Evolutionary conservation across 2,797 vertebrate species (phyloP).

Genomic region (Tragopan temminckii): DNA sequence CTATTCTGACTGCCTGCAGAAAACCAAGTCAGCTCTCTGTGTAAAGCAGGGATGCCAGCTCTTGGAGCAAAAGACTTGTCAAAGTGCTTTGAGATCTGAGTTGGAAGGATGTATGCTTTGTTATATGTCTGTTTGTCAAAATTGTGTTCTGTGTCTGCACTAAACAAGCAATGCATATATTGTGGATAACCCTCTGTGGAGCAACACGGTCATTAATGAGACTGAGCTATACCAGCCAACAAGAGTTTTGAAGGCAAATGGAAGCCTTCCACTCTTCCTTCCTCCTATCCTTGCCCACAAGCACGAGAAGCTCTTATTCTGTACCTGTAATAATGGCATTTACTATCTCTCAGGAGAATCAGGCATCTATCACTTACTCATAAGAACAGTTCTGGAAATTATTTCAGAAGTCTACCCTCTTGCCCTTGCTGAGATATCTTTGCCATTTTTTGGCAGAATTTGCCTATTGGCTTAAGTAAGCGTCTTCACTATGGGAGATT

Average conservation of each 20-base stretch:
- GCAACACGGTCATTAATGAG: neutral
- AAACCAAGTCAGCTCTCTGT: neutral
- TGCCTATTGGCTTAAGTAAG: neutral
- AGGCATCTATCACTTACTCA: neutral
- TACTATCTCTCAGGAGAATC: neutral
- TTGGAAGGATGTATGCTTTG: accelerated
- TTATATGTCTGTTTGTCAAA: neutral
- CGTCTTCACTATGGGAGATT: neutral
- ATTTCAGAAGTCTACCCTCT: neutral
- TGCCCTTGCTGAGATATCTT: accelerated
- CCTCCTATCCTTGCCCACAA: neutral
- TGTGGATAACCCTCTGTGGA: neutral
- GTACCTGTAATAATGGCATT: neutral
- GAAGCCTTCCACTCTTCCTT: neutral
- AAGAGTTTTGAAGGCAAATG: neutral
- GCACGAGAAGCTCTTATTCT: neutral
- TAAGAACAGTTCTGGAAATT: neutral
- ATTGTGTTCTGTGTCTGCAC: neutral
- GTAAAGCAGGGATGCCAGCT: neutral
- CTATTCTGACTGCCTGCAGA: neutral
- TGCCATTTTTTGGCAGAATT: neutral
- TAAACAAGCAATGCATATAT: neutral
- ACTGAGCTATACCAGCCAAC: neutral
- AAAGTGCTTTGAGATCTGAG: neutral
- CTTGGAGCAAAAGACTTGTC: neutral